Percentiles rank a stretch among this genome's conserved stretches.
phyloP scores from a whole-genome alignment of 2,888 invertebrate genomes.

The Uropetala carovei region DNA sequence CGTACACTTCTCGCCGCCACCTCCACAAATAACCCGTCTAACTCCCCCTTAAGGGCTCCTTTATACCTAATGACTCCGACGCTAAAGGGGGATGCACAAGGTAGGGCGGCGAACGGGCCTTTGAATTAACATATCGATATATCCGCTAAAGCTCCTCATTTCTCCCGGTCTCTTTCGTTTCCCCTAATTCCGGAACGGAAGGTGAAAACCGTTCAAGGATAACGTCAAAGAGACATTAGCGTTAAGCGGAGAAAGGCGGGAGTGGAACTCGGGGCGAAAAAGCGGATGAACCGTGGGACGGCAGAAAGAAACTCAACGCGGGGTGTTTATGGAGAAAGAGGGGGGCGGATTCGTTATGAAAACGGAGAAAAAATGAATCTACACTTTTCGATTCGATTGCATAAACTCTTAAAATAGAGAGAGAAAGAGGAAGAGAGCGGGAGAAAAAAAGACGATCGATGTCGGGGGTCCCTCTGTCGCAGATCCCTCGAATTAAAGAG shows the following conservation, averaged over 20 bases:
- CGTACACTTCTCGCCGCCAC: no score
- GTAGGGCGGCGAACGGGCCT: no score
- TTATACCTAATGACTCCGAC: no score
- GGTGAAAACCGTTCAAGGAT: no score
- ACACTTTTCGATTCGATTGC: slow-evolving; percentile 4
- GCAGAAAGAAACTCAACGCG: neutral
- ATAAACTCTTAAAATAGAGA: neutral
- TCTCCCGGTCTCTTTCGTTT: no score
- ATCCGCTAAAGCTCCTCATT: no score
- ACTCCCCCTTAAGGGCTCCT: no score
- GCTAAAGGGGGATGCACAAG: no score
- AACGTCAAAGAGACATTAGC: no score
- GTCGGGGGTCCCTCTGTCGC: neutral
- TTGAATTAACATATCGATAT: no score
- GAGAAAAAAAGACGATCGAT: neutral
- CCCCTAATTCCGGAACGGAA: no score
- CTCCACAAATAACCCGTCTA: no score
- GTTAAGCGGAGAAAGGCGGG: neutral
- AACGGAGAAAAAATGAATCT: slow-evolving; percentile 7
- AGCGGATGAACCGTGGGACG: neutral
- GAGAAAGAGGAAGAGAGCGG: neutral
- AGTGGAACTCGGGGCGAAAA: neutral
- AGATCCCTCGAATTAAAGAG: neutral
- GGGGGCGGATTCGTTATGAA: neutral
- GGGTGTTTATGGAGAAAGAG: neutral